Evolutionary conservation across 2,888 invertebrate genomes (phyloP), one percentile per base, ranked within the genome.

Genomic region (Sesia bembeciformis): DNA sequence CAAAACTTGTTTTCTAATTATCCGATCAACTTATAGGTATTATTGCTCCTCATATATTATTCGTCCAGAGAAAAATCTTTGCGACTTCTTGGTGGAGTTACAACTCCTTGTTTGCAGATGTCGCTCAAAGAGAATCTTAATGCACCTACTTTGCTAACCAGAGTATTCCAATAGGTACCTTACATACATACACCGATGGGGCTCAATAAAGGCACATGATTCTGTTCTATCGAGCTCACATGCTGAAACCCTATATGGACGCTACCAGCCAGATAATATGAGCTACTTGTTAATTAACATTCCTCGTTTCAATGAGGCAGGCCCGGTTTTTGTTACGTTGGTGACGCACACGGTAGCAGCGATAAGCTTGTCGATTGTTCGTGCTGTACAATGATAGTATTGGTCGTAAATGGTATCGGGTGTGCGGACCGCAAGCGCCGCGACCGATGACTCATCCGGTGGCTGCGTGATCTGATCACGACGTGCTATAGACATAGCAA

Each of bases 391-490:
- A 46, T 46, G 46, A 23, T 8, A 46, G n/a, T 3, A 7, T 46
- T 62, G 60, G 60, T 65, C 66, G 65, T 70, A 70, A 70, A 74
- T 65, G 73, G 74, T 71, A 70, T 77, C 65, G 71, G 41, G 65
- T 75, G 70, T 74, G 63, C 62, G 60, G 60, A 58, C 60, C 62
- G 64, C 66, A 53, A 40, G 54, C 63, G 60, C 23, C 59, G 52
- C 53, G 67, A 64, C 79, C 80, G 78, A 68, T 50, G 50, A 50
- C 50, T 50, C 50, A 50, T 50, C 50, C 67, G 73, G 73, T 68
- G 70, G 70, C 70, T 72, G 76, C 66, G 68, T 70, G 74, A 74
- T 75, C 71, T 65, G 71, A 72, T 70, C 70, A 68, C 67, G 64
- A 66, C 65, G 55, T 49, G 55, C 60, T 64, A 68, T 61, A 75